Evolutionary conservation across 1,140 invertebrate genomes (phyloP).

Genomic region (Pseudoatta argentina): DNA sequence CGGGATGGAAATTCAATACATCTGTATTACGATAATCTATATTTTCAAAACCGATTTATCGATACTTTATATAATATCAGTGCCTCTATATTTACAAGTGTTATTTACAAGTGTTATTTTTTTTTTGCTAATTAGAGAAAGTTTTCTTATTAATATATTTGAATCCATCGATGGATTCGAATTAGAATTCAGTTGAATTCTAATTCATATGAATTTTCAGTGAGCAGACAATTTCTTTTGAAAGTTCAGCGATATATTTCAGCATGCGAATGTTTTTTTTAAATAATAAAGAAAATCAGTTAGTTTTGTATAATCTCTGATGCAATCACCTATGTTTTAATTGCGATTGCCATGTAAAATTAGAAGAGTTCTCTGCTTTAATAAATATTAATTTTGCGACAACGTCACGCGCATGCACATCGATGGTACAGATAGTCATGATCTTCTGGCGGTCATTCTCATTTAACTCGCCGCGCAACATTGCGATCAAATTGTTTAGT

Average conservation of each 20-base stretch:
- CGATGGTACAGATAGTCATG: constrained; percentile 95
- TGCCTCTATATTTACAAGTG: not conserved
- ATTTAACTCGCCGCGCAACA: constrained; percentile 93
- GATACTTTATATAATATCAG: not conserved
- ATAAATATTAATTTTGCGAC: constrained; percentile 90
- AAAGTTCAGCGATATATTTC: not conserved
- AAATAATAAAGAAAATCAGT: not conserved
- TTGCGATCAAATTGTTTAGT: constrained; percentile 93
- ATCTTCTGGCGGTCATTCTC: constrained; percentile 93
- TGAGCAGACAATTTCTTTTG: not conserved
- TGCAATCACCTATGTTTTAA: constrained; percentile 91
- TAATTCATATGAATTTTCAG: not conserved
- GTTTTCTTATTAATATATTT: not conserved
- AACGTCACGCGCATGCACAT: constrained; percentile 96
- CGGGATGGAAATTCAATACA: constrained; percentile 2
- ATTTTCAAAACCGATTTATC: constrained; percentile 19
- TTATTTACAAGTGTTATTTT: not conserved
- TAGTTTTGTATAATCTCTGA: not conserved
- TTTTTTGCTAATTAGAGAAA: not conserved
- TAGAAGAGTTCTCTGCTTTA: constrained; percentile 89
- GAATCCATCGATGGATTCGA: not conserved
- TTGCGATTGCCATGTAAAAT: constrained; percentile 98
- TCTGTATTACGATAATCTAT: not conserved
- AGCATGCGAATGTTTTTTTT: not conserved
- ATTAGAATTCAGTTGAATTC: not conserved